These are phyloP conservation scores for Drosophila kurseongensis DNA, from an alignment of 1,140 invertebrate species.

Conservation along the genomic window DNA sequence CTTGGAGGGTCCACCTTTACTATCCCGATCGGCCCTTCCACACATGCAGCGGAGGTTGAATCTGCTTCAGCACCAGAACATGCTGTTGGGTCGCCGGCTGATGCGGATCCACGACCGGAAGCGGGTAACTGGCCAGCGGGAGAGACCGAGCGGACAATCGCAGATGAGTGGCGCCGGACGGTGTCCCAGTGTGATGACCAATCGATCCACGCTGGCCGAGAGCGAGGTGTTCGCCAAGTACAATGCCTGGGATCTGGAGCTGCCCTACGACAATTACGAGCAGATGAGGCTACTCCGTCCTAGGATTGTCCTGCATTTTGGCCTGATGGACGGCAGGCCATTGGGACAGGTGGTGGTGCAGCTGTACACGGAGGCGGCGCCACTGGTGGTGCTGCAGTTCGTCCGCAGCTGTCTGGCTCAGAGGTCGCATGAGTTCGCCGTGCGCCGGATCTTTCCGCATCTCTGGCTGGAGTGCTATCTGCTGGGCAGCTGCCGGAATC, in stretches of 20 bases:
- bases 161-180: neutral
- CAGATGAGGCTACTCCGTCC: slow-evolving; percentile 38
- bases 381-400: slow-evolving; percentile 56
- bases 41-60: slow-evolving; percentile 4
- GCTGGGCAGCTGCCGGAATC: slow-evolving; percentile 1
- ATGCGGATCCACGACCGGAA: neutral
- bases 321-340: slow-evolving; percentile 23
- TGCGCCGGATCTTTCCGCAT: slow-evolving; percentile 43
- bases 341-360: slow-evolving; percentile 55
- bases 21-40: neutral
- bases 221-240: slow-evolving; percentile 31
- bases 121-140: neutral
- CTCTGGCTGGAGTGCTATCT: slow-evolving; percentile 63
- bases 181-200: slow-evolving; percentile 5
- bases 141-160: neutral
- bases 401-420: slow-evolving; percentile 42
- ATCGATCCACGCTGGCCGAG: neutral
- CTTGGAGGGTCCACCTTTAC: neutral
- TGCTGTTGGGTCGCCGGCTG: slow-evolving; percentile 9
- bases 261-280: slow-evolving; percentile 2
- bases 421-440: slow-evolving; percentile 29
- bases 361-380: slow-evolving; percentile 61
- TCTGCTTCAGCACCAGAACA: slow-evolving; percentile 15
- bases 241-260: slow-evolving; percentile 7
- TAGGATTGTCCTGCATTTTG: slow-evolving; percentile 46